Evolutionary conservation across 2,113 vertebrate species (phyloP), one percentile per base, ranked within the genome.

Genomic region (Lophius piscatorius): DNA sequence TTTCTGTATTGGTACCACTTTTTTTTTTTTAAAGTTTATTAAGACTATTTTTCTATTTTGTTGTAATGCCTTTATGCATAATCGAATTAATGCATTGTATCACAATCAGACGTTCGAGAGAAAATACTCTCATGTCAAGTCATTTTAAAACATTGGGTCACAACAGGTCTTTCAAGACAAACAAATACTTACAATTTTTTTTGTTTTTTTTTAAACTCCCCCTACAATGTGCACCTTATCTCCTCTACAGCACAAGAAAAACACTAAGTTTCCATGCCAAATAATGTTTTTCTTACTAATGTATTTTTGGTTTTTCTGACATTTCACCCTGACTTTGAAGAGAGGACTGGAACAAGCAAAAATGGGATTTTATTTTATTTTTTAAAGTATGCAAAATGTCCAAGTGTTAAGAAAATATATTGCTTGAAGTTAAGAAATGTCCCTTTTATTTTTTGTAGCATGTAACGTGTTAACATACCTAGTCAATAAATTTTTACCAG

Each of bases 381-480:
- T n/a, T n/a, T n/a, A n/a, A n/a, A n/a, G n/a, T n/a, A 39, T 70
- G 63, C 34, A 70, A 11, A 51, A 5, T 73, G 41, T 71, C 51
- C 58, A 62, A 56, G 6, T 74, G 34, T 56, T 51, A 46, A 49
- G 23, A 64, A 77, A 52, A 57, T 70, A 40, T 74, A 54, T 65
- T 49, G 67, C 93, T 94, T 94, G 84, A 94, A 91, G 89, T 91
- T 91, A n/a, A 17, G 35, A 83, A 75, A 84, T 74, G 76, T 59
- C 70, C 76, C 76, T 83, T 63, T 65, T 76, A 81, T 90, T 91
- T 90, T 93, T 90, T 89, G 86, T 93, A 93, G 93, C 92, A 91
- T 95, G 94, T 94, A 93, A 91, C 94, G 91, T 95, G 92, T 95
- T 94, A 93, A 91, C 93, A 93, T 83, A 91, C 92, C 87, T 93